Percentiles rank a stretch among this genome's conserved stretches.
Evolutionary conservation across 2,113 vertebrate genomes (phyloP).

Genomic region (Sus scrofa): DNA sequence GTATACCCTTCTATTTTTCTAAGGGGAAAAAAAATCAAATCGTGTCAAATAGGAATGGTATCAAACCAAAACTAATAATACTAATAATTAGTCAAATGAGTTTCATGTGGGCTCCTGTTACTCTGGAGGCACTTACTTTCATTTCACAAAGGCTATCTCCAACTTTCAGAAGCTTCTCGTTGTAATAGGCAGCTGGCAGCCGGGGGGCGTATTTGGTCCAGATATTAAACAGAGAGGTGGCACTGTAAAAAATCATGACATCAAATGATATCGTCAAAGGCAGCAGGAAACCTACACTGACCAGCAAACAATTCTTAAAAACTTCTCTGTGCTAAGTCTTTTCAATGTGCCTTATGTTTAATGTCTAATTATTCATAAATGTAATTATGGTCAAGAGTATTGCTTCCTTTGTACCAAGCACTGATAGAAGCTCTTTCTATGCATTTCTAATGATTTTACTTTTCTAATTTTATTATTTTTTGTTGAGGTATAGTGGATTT

Average conservation of each 20-base stretch:
- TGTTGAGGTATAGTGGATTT: background rate
- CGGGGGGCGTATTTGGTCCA: slow-evolving; percentile 94
- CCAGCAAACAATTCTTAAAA: background rate
- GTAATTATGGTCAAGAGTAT: background rate
- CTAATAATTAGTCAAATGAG: slow-evolving; percentile 63
- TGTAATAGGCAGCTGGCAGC: slow-evolving; percentile 91
- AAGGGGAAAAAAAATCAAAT: slow-evolving; percentile 23
- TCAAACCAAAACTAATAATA: background rate
- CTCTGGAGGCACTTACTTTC: slow-evolving; percentile 89
- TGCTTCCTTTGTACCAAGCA: background rate
- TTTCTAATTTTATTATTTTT: background rate
- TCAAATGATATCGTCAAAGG: slow-evolving; percentile 73
- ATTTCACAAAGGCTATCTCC: slow-evolving; percentile 93
- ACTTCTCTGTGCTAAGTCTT: background rate
- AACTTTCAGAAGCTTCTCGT: slow-evolving; percentile 92
- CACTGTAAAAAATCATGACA: slow-evolving; percentile 85
- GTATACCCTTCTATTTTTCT: background rate
- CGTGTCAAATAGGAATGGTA: background rate
- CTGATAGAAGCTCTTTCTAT: background rate
- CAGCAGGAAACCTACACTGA: slow-evolving; percentile 62
- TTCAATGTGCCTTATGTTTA: background rate
- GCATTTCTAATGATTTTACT: background rate
- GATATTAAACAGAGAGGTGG: slow-evolving; percentile 92
- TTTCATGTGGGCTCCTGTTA: background rate
- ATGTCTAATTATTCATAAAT: slow-evolving; percentile 22